Base-by-base conservation (phyloP, 1,140 invertebrate genomes). In the Marisa cornuarietis region DNA sequence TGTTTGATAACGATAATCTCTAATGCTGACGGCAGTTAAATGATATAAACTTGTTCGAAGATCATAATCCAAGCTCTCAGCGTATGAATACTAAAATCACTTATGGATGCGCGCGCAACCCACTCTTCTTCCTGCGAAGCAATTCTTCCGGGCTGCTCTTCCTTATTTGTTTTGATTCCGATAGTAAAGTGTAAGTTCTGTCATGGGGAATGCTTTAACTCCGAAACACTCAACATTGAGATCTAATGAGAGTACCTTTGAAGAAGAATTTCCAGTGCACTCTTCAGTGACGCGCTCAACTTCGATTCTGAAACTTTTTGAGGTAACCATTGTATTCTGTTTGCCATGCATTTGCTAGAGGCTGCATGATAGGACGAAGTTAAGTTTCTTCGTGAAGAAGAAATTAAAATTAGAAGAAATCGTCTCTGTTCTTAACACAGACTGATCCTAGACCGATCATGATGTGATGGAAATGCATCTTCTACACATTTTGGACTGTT, bases 231-330 rank as follows among this genome's bases (percentile, higher is more conserved):
- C 63, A 31, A n/a, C 42, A 31, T 10, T 14, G 3, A 54, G 71
- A 4, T 3, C 8, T 11, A 9, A 58, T 58, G 11, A 58, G 54
- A 42, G 54, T 14, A 3, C 54, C 11, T 58, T 1, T 58, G 54
- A 9, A 58, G 65, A 68, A n/a, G 65, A 68, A 13, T 6, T n/a
- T n/a, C 0, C 65, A 6, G n/a, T 3, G 26, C 0, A 2, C 1
- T n/a, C 22, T 31, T 31, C 65, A n/a, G 9, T 11, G 65, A 22
- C 65, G 52, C 69, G 58, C 6, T 68, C 76, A 79, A 78, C 83
- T 58, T 81, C 84, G 49, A 79, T 86, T 61, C 63, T 83, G n/a
- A 85, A 84, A 78, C 69, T 86, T 8, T 86, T 86, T 79, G 81
- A 86, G 73, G 85, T 86, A 80, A 84, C 54, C 54, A 76, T 73